phyloP scores from a whole-genome alignment of 2,113 vertebrate species.

The Sturnira hondurensis region DNA sequence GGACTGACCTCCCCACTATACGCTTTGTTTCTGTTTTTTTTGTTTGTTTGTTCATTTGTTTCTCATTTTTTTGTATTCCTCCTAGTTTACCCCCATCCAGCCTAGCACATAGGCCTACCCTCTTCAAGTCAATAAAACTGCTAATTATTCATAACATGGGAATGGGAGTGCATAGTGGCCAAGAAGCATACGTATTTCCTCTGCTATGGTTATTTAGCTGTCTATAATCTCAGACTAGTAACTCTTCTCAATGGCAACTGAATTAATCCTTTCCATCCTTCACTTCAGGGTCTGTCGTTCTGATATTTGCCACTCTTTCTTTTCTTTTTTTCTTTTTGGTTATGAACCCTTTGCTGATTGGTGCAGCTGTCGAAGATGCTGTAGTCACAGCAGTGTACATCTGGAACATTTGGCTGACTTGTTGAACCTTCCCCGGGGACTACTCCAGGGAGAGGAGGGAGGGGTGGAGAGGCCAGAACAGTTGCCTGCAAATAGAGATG shows the following conservation, averaged over 20 bases:
- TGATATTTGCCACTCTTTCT: slow-evolving; percentile 30
- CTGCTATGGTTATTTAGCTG: background rate
- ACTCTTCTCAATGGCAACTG: slow-evolving; percentile 10
- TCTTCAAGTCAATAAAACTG: slow-evolving; percentile 21
- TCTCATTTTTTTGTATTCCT: background rate
- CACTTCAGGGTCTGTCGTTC: slow-evolving; percentile 57
- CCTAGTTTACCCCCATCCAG: background rate
- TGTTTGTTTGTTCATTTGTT: slow-evolving; percentile 14
- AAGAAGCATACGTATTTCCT: background rate
- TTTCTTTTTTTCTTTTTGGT: background rate
- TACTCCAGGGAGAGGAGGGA: slow-evolving; percentile 52
- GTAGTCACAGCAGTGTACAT: slow-evolving; percentile 67
- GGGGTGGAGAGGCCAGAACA: slow-evolving; percentile 63
- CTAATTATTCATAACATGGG: slow-evolving; percentile 35
- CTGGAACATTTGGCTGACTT: slow-evolving; percentile 75
- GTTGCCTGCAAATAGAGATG: slow-evolving; percentile 56
- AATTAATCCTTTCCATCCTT: slow-evolving; percentile 54
- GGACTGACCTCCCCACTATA: background rate
- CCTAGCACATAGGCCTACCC: background rate
- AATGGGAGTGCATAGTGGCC: slow-evolving; percentile 7
- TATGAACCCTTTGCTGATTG: slow-evolving; percentile 46
- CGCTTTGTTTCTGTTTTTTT: slow-evolving; percentile 12
- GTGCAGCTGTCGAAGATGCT: slow-evolving; percentile 67
- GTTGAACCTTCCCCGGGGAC: slow-evolving; percentile 72
- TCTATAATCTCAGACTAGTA: slow-evolving; percentile 2